Percentiles rank a stretch among this genome's conserved stretches.
Evolutionary conservation across 2,888 invertebrate genomes (phyloP).

Genomic region (Ctena decussata): DNA sequence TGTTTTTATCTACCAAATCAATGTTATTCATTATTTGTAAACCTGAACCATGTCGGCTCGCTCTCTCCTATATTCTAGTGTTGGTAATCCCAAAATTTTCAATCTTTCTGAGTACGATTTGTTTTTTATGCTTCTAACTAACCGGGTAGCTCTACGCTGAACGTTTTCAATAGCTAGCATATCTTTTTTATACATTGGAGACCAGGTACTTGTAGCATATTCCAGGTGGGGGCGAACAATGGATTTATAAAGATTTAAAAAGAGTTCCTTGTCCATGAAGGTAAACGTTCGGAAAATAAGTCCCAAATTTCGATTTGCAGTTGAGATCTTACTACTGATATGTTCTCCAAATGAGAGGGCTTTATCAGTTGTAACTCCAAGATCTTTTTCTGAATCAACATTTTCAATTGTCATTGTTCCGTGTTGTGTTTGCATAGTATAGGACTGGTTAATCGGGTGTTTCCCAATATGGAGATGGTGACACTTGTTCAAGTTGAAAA

Average conservation of each 20-base stretch:
- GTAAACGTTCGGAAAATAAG: too few species aligned
- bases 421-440: too few species aligned
- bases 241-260: not conserved
- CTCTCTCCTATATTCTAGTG: constrained; percentile 18
- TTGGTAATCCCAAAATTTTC: not conserved
- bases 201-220: not conserved
- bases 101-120: not conserved
- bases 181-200: constrained; percentile 8
- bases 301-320: not conserved
- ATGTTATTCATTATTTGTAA: constrained; percentile 8
- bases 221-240: not conserved
- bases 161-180: constrained; percentile 14
- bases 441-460: too few species aligned
- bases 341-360: too few species aligned
- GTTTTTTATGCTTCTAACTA: not conserved
- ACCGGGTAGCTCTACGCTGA: constrained; percentile 20
- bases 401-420: too few species aligned
- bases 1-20: not conserved
- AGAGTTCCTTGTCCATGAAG: not conserved
- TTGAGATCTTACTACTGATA: too few species aligned
- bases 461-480: too few species aligned
- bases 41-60: constrained; percentile 15
- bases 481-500: too few species aligned
- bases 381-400: too few species aligned
- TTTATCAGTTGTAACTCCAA: too few species aligned